These are phyloP conservation scores for Drosophila anomelani DNA, from an alignment of 2,888 invertebrate genomes.

Conservation along the genomic window DNA sequence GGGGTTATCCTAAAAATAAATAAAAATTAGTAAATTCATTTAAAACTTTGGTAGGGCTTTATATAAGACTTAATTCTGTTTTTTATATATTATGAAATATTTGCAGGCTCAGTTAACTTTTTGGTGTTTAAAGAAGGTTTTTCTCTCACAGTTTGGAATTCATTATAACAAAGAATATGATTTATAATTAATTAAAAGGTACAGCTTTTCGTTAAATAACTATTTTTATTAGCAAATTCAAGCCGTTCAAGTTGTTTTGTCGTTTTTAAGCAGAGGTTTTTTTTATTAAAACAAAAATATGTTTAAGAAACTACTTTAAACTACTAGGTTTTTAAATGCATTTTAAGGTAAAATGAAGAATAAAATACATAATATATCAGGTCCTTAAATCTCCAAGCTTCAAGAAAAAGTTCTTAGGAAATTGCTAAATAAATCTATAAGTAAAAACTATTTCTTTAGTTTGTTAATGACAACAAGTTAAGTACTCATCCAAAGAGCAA, in stretches of 20 bases:
- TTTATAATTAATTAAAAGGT: no score
- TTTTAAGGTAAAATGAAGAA: no score
- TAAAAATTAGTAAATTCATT: neutral
- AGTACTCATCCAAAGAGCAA: neutral
- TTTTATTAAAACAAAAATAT: neutral
- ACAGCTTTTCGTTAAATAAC: no score
- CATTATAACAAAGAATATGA: no score
- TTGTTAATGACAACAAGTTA: neutral
- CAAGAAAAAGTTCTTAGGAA: neutral
- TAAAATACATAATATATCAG: no score
- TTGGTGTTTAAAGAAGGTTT: no score
- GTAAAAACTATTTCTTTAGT: neutral
- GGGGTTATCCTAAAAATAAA: neutral
- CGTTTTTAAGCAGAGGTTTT: neutral
- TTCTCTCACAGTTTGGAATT: no score
- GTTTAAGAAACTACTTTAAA: neutral
- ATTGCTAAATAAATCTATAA: no score
- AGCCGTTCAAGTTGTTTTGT: neutral
- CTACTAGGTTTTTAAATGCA: neutral
- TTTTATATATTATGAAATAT: neutral
- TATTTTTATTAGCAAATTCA: no score
- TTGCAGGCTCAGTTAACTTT: neutral
- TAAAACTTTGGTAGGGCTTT: neutral
- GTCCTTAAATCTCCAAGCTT: neutral
- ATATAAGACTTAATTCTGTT: accelerated